Evolutionary conservation across 2,113 vertebrate species (phyloP).

Genomic region (Collichthys lucidus): DNA sequence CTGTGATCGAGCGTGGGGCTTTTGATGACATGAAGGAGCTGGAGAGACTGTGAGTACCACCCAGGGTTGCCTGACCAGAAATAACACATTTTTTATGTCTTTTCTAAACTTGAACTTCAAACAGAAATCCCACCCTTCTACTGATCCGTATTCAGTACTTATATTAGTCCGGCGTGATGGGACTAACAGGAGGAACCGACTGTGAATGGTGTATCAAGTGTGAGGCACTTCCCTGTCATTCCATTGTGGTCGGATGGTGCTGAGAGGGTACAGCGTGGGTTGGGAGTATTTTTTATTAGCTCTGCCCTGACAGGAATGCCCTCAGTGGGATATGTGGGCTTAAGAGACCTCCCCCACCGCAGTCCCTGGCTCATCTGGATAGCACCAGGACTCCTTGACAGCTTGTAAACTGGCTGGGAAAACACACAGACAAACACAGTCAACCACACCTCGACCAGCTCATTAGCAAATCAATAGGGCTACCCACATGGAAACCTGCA

Average conservation of each 20-base stretch:
- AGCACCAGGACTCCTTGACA: constrained; percentile 69
- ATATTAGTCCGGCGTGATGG: constrained; percentile 40
- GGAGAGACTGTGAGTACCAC: constrained; percentile 95
- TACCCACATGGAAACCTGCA: constrained; percentile 66
- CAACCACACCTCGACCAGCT: constrained; percentile 73
- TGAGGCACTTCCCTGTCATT: constrained; percentile 65
- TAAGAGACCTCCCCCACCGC: constrained; percentile 67
- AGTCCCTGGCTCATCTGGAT: constrained; percentile 75
- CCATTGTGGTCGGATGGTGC: constrained; percentile 57
- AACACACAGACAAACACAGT: constrained; percentile 75
- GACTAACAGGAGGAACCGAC: constrained; percentile 43
- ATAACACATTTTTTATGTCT: constrained; percentile 38
- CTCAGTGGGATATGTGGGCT: constrained; percentile 75
- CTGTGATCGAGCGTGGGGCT: constrained; percentile 91
- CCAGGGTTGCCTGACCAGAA: constrained; percentile 30
- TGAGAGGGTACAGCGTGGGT: constrained; percentile 56
- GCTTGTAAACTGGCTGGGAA: constrained; percentile 73
- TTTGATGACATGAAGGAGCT: constrained; percentile 99
- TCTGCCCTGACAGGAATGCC: constrained; percentile 73
- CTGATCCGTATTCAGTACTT: constrained; percentile 24
- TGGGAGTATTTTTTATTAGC: constrained; percentile 67
- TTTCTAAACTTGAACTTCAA: constrained; percentile 48
- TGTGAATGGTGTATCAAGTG: constrained; percentile 46
- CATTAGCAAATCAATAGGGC: constrained; percentile 76
- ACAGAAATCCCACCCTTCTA: constrained; percentile 24